Conservation (phyloP, 2,113 vertebrate species). For the Sinocyclocheilus rhinocerous region DNA sequence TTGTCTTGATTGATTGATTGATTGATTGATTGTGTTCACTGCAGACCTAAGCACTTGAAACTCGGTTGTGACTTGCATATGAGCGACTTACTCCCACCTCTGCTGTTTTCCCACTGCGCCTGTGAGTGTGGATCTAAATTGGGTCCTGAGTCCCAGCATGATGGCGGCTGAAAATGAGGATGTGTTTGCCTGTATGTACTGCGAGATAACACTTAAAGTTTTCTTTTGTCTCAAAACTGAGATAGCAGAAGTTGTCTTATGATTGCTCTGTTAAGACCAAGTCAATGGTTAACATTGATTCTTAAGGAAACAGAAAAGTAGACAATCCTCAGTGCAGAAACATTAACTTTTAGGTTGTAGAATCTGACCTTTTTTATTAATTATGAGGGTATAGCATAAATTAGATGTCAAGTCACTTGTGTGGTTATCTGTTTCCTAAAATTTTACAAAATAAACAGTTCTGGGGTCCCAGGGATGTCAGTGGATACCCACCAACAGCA, state of each 20-base stretch:
- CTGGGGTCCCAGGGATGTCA: neutral
- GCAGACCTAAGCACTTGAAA: neutral
- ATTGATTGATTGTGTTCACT: slow-evolving; percentile 2
- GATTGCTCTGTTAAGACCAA: slow-evolving; percentile 51
- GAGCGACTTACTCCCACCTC: slow-evolving; percentile 17
- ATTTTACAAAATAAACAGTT: neutral
- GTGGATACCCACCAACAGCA: neutral
- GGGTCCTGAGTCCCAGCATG: slow-evolving; percentile 24
- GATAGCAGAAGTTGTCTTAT: slow-evolving; percentile 52
- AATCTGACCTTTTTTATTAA: neutral
- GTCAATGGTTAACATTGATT: neutral
- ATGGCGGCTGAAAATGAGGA: slow-evolving; percentile 32
- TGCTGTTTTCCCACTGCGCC: slow-evolving; percentile 26
- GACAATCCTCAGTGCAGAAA: neutral
- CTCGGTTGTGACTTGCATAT: slow-evolving; percentile 26
- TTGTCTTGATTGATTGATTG: slow-evolving; percentile 3
- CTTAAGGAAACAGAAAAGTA: slow-evolving; percentile 9
- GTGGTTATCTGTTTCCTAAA: neutral
- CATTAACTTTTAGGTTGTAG: neutral
- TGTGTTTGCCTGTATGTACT: slow-evolving; percentile 47
- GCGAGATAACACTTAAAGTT: slow-evolving; percentile 44
- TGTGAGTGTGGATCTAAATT: slow-evolving; percentile 37
- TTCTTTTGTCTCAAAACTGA: slow-evolving; percentile 23
- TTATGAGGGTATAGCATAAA: neutral
- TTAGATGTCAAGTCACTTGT: neutral